Conservation (phyloP, 2,113 vertebrate species). For the Corapipo altera region DNA sequence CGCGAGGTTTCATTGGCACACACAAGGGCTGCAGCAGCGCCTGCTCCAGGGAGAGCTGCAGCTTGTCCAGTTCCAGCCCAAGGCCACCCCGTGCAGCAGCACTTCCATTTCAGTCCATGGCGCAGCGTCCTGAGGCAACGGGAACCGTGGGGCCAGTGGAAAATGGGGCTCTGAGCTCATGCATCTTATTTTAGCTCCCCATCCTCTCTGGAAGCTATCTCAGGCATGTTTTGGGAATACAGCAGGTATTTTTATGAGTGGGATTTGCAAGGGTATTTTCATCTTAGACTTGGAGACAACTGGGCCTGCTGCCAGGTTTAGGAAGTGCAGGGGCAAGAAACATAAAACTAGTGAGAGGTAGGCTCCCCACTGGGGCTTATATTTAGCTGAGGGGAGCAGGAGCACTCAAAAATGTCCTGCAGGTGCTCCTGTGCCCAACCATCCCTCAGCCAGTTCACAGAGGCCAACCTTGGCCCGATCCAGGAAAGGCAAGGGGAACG, state of each 20-base stretch:
- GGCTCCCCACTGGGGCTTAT: conserved; percentile 51
- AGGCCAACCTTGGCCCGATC: neutral
- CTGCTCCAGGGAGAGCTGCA: neutral
- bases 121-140: neutral
- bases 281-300: conserved; percentile 55
- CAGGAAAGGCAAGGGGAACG: neutral
- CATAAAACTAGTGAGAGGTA: conserved; percentile 19
- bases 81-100: neutral
- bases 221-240: conserved; percentile 73
- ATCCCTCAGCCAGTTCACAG: neutral
- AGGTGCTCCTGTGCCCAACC: neutral
- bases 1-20: neutral
- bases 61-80: rapidly evolving
- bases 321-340: conserved; percentile 64
- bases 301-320: conserved; percentile 60
- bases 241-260: conserved; percentile 71
- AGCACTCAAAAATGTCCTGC: neutral
- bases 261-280: conserved; percentile 78
- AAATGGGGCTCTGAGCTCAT: conserved; percentile 69
- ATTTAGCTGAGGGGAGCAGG: conserved; percentile 53
- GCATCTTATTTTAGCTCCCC: conserved; percentile 75
- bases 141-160: conserved; percentile 1
- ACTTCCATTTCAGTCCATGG: conserved; percentile 57
- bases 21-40: neutral
- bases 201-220: conserved; percentile 78